These are phyloP conservation scores for Euwallacea fornicatus DNA, from an alignment of 1,140 invertebrate genomes.

Conservation along the genomic window DNA sequence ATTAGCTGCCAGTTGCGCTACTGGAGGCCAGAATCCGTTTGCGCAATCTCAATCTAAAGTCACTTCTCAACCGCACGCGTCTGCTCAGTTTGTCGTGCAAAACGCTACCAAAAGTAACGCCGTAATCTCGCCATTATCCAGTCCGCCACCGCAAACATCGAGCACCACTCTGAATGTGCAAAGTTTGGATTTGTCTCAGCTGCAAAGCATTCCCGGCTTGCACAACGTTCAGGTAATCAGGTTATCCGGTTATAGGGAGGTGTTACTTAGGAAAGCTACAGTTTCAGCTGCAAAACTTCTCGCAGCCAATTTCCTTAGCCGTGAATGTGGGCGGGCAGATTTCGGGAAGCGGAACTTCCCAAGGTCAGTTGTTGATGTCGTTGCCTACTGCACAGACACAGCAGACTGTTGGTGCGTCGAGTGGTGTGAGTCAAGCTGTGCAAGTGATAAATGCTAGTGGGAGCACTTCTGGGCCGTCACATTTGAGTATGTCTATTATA, in stretches of 20 bases:
- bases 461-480: constrained; percentile 38
- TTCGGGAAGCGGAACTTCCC: constrained; percentile 47
- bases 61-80: constrained; percentile 36
- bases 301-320: constrained; percentile 76
- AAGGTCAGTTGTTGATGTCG: constrained; percentile 52
- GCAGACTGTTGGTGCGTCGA: constrained; percentile 48
- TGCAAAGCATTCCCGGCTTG: constrained; percentile 72
- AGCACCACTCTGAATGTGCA: constrained; percentile 65
- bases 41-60: constrained; percentile 31
- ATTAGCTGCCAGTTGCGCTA: constrained; percentile 52
- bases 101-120: constrained; percentile 39
- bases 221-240: constrained; percentile 68
- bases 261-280: background rate
- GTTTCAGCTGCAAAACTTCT: constrained; percentile 76
- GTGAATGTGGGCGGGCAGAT: constrained; percentile 64
- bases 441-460: constrained; percentile 50
- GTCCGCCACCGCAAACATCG: constrained; percentile 58
- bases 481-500: constrained; percentile 54
- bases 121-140: constrained; percentile 57
- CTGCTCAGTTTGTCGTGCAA: constrained; percentile 44
- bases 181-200: constrained; percentile 74
- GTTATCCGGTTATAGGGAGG: background rate
- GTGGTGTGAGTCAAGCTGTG: constrained; percentile 43
- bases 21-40: constrained; percentile 39
- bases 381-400: constrained; percentile 51